Base-by-base conservation (phyloP, 2,797 vertebrate genomes). In the Sebastes trivittatus region DNA sequence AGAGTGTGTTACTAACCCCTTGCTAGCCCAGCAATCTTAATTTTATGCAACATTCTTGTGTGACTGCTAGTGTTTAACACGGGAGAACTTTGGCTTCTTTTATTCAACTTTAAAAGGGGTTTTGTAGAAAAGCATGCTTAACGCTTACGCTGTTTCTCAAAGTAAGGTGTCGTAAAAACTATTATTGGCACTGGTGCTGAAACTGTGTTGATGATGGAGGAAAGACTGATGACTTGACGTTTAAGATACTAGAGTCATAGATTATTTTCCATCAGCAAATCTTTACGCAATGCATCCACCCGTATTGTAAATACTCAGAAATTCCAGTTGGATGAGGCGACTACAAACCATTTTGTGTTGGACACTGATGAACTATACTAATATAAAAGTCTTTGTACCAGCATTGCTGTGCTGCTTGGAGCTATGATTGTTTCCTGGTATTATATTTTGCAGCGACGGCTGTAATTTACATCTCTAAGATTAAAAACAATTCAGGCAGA, bases 401-500 rank as follows among this genome's bases (percentile, higher is more conserved):
- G 75, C 23, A 60, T 63, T 80, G 29, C 58, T 27, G 3, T 54
- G 38, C 38, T 56, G 55, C 66, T 82, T 27, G 20, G 23, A 63
- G 56, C 64, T 73, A 11, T 42, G n/a, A 32, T 59, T 79, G 34
- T 76, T 46, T 49, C 54, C 71, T 62, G 16, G 18, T 62, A 71
- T 60, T 23, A 63, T 13, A 27, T 22, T 34, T 70, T 55, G 16
- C 72, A 42, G 20, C 23, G 11, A 62, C 0, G 4, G 56, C 22
- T 61, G 6, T 62, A 58, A 86, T 88, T 82, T 59, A 58, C 42
- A 83, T 70, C 38, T 59, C 6, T 32, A 60, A 59, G 11, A 59
- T 75, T 56, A 60, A 78, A 70, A 55, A 68, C 10, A 87, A 83
- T 76, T 55, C 61, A 38, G 32, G n/a, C 16, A 38, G 78, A 77